phyloP scores from a whole-genome alignment of 53 echinoderm and acorn worm genomes.

The Pentamera pediparva region DNA sequence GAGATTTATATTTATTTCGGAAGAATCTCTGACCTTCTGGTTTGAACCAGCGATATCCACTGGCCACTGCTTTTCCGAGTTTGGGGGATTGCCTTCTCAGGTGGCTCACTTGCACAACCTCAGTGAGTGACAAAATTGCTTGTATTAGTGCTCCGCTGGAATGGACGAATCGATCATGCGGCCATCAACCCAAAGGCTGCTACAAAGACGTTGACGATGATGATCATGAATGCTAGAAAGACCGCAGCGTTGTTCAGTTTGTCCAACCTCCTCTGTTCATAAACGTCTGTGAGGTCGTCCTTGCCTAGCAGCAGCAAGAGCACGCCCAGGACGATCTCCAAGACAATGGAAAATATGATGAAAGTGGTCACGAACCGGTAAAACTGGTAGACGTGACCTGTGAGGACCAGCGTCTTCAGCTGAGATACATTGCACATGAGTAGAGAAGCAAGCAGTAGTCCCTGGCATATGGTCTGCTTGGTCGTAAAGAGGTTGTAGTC shows the following conservation, averaged over 20 bases:
- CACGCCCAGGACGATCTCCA: slow-evolving; percentile 67
- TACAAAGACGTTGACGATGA: slow-evolving; percentile 86
- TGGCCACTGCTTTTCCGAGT: too few relatives aligned
- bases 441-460: slow-evolving; percentile 74
- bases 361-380: slow-evolving; percentile 81
- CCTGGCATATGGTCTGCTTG: slow-evolving; percentile 88
- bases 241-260: slow-evolving; percentile 86
- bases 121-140: too few relatives aligned
- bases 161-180: neutral
- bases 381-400: slow-evolving; percentile 69
- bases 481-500: slow-evolving; percentile 97
- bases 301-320: slow-evolving; percentile 82
- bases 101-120: too few relatives aligned
- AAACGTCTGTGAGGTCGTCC: slow-evolving; percentile 89
- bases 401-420: slow-evolving; percentile 73
- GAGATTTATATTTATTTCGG: too few relatives aligned
- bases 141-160: too few relatives aligned
- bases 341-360: slow-evolving; percentile 79
- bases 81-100: too few relatives aligned
- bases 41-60: too few relatives aligned
- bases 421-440: slow-evolving; percentile 95
- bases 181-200: slow-evolving; percentile 70
- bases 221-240: slow-evolving; percentile 68
- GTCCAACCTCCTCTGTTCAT: slow-evolving; percentile 76
- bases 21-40: too few relatives aligned